Evolutionary conservation across 1,140 invertebrate species (phyloP), one percentile per base, ranked within the genome.

Genomic region (Spodoptera litura): DNA sequence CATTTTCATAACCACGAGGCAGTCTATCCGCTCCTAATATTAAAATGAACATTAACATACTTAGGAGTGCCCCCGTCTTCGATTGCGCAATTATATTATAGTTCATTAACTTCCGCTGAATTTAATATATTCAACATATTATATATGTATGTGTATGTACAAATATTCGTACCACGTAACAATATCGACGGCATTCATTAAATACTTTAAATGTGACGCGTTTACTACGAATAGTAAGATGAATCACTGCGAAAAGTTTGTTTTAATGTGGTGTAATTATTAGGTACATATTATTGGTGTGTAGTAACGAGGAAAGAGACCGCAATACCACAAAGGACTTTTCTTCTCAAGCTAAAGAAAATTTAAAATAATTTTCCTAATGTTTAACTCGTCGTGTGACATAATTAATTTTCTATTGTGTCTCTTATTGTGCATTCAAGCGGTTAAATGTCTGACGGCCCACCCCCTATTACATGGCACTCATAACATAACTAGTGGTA

Each of bases 31-130:
- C 38, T 44, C 1, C 4, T 44, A 44, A 44, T 10, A 8, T 59
- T 59, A 11, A 25, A 25, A 25, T 59, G 11, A 59, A 59, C 1
- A 15, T 59, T 25, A 59, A 59, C 9, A 15, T 25, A 15, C 20
- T 59, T 25, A 59, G 9, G 20, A 25, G 9, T 59, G n/a, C 20
- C 25, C 25, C 13, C 51, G 25, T 13, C 66, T 70, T 15, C 12
- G 38, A 70, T 53, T 70, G 49, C 49, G 66, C 66, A 70, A 75
- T 35, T 75, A 49, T 2, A 53, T 44, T 44, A 64, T 75, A 53
- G 49, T 75, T 62, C 44, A 75, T 64, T 75, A 62, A 75, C 58
- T 75, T 75, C 73, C 73, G 38, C n/a, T 27, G 44, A 27, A 31
- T 52, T 35, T 62, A 35, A 75, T 53, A 27, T 62, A 75, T 75